Evolutionary conservation across 2,888 invertebrate genomes (phyloP).

Genomic region (Rotaria magnacalcarata): DNA sequence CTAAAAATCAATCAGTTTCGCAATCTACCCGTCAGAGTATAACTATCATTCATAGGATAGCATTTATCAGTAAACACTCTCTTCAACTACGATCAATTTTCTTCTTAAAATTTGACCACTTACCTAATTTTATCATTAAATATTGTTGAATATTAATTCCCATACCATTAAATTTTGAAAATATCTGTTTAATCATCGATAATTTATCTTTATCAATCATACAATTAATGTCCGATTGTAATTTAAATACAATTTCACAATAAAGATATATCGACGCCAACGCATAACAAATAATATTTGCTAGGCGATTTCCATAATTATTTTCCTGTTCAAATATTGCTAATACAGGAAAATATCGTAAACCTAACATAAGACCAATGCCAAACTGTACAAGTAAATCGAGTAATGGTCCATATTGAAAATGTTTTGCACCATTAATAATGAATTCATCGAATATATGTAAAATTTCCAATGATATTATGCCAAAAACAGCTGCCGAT

Average conservation of each 20-base stretch:
- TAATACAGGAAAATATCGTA: constrained; percentile 33
- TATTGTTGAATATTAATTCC: background rate
- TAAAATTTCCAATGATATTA: constrained; percentile 10
- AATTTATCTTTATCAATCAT: background rate
- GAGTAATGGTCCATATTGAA: constrained; percentile 16
- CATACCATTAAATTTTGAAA: background rate
- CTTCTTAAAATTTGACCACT: background rate
- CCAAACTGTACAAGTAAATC: constrained; percentile 28
- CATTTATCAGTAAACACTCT: too few relatives aligned
- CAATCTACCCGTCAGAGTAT: too few relatives aligned
- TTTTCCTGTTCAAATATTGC: constrained; percentile 13
- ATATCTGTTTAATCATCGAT: background rate
- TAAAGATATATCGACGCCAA: constrained; percentile 23
- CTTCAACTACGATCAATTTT: too few relatives aligned
- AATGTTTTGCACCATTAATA: background rate
- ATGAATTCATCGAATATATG: constrained; percentile 37
- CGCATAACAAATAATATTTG: constrained; percentile 15
- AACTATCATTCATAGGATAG: too few relatives aligned
- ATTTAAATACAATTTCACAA: constrained; percentile 20
- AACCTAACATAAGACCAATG: constrained; percentile 17
- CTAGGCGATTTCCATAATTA: background rate
- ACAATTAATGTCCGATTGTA: constrained; percentile 19
- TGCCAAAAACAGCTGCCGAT: constrained; percentile 36
- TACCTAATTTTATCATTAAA: background rate
- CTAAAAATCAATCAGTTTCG: too few relatives aligned